Base-by-base conservation (phyloP, 2,888 invertebrate genomes). In the Agrilus cyanescens region DNA sequence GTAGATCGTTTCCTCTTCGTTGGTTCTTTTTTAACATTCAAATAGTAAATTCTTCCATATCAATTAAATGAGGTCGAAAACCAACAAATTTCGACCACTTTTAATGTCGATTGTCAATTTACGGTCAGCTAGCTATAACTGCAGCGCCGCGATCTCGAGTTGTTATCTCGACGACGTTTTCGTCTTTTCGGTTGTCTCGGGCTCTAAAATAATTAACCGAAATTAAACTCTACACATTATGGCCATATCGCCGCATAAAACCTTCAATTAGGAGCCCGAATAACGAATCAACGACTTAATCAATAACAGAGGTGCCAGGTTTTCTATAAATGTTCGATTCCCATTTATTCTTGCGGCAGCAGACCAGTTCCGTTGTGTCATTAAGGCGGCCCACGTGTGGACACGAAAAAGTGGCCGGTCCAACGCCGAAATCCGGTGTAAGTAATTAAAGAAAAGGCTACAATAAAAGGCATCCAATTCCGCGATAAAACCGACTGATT, bases 371-470 rank as follows among this genome's bases (percentile, higher is more conserved):
- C 52, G 47, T 47, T 44, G 50, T 48, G 37, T 46, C 37, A 14
- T 43, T 40, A 41, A 39, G 33, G 40, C 47, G 40, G 44, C 38
- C 41, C 40, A 37, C 34, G 43, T 42, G 39, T 32, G 35, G 14
- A 45, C 40, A 33, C 38, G 36, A 44, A 40, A 31, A 44, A 41
- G 42, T 34, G 38, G 37, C 46, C 51, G 57, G 52, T 40, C 52
- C 40, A 48, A 53, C 51, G 41, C 46, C 45, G 47, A 53, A 55
- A 57, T 56, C 55, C 56, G 55, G 54, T 58, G 59, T 58, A 56
- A 57, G 63, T 61, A 63, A 62, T 63, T 62, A 63, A 63, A 57
- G 59, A 54, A 63, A 60, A 61, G 61, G 61, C 57, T 61, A 62
- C 62, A 62, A 63, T 62, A 62, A 62, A 62, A 60, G 59, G 58